Percentiles rank a stretch among this genome's conserved stretches.
phyloP scores from a whole-genome alignment of 2,797 vertebrate genomes.

The Picus viridis region DNA sequence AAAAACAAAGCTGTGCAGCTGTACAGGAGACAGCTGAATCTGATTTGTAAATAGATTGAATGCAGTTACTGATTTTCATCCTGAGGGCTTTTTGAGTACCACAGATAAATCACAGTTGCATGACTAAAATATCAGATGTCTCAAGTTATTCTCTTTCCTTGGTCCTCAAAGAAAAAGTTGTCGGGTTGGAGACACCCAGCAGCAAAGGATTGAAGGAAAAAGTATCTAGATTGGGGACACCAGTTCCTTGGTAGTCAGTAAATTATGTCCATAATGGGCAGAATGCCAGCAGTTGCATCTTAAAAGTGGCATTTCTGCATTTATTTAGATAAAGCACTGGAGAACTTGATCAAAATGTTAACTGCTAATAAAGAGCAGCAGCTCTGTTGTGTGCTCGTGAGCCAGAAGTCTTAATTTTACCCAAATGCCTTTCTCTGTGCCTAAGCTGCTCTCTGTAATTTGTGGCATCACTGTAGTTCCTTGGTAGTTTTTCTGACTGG shows the following conservation, averaged over 20 bases:
- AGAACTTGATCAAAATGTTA: neutral
- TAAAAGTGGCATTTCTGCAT: neutral
- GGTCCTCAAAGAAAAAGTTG: neutral
- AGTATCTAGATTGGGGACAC: neutral
- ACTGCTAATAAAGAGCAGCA: neutral
- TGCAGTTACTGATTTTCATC: neutral
- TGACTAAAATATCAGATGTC: neutral
- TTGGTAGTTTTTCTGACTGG: neutral
- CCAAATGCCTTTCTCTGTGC: neutral
- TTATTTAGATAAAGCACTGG: neutral
- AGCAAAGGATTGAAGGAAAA: neutral
- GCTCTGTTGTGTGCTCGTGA: neutral
- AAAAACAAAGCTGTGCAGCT: neutral
- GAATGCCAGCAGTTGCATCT: neutral
- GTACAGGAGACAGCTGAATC: neutral
- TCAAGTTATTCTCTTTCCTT: neutral
- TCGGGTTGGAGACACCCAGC: neutral
- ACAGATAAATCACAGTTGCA: neutral
- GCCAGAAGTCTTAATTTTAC: neutral
- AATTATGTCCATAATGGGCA: neutral
- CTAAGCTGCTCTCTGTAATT: neutral
- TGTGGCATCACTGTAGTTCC: neutral
- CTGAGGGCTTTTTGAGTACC: neutral
- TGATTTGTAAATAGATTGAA: neutral
- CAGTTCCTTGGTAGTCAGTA: neutral